phyloP scores from a whole-genome alignment of 2,113 vertebrate species.

The Gambusia affinis region DNA sequence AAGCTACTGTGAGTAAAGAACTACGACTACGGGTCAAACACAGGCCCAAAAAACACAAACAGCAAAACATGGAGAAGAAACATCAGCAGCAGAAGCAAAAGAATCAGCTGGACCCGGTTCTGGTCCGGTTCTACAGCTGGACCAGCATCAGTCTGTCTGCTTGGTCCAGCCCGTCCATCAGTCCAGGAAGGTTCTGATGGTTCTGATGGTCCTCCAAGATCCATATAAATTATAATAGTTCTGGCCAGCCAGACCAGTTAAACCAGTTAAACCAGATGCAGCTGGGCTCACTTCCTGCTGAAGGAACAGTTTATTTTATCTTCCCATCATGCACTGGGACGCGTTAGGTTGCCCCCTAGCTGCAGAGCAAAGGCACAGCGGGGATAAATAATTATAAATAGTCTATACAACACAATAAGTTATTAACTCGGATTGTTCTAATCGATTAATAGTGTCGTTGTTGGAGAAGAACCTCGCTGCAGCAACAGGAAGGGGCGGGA shows the following conservation, averaged over 20 bases:
- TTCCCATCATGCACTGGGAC: conserved; percentile 48
- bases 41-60: conserved; percentile 55
- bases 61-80: conserved; percentile 42
- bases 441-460: not conserved
- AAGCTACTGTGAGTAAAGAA: conserved; percentile 47
- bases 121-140: not conserved
- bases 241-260: not conserved
- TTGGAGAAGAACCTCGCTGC: not conserved
- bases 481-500: too few species aligned
- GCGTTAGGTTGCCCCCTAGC: conserved; percentile 35
- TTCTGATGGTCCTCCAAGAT: not conserved
- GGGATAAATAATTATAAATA: conserved; percentile 66
- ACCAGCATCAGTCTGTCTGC: conserved; percentile 1
- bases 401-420: conserved; percentile 66
- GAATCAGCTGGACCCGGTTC: conserved; percentile 4
- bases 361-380: conserved; percentile 71
- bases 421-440: conserved; percentile 50
- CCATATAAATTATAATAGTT: not conserved
- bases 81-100: conserved; percentile 24
- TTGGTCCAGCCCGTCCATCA: conserved; percentile 4
- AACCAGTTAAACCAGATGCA: not conserved
- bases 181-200: not conserved
- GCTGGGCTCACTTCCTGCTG: conserved; percentile 2
- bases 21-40: conserved; percentile 69
- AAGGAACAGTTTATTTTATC: conserved; percentile 4